Base-by-base conservation (phyloP, 2,113 vertebrate species). In the Nothocercus nigrocapillus region DNA sequence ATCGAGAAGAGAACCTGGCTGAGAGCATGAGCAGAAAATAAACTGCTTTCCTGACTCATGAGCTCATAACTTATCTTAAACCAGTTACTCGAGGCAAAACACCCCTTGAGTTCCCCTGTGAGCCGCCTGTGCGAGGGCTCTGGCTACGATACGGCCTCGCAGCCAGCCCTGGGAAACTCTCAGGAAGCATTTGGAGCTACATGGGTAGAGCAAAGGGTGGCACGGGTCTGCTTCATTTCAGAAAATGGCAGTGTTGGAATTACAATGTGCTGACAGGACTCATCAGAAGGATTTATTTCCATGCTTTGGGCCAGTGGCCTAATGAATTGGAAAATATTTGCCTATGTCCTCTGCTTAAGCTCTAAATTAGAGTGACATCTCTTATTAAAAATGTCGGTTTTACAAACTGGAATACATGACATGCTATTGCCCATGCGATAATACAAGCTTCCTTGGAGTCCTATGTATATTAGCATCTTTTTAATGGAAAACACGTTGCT, bases 251-350 rank as follows among this genome's bases (percentile, higher is more conserved):
- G 86, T 78, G 88, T 77, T 96, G 82, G 95, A 98, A 97, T 98
- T 97, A 97, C 96, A 97, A 13, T 68, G 94, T 97, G 97, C 93
- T 97, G 98, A 98, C 97, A 98, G 96, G 73, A 96, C 94, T 98
- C 95, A 98, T 98, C 96, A 97, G 94, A 97, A 97, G 88, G 97
- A 98, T 98, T 98, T 98, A 98, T 98, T 97, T 97, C 91, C 75
- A 45, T 91, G 68, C 82, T 97, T 94, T 95, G 80, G 96, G 96
- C 94, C 88, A 74, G 88, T 89, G 94, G 92, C 95, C 96, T 97
- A 98, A 97, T 96, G 97, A 98, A 97, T 97, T 98, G 97, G 96
- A 98, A 98, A 98, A 97, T 97, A 98, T 97, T 98, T 97, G 91
- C 76, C 92, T 95, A 96, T 94, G 88, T 96, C 95, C 93, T 97